Evolutionary conservation across 2,113 vertebrate genomes (phyloP).

Genomic region (Tauraco erythrolophus): DNA sequence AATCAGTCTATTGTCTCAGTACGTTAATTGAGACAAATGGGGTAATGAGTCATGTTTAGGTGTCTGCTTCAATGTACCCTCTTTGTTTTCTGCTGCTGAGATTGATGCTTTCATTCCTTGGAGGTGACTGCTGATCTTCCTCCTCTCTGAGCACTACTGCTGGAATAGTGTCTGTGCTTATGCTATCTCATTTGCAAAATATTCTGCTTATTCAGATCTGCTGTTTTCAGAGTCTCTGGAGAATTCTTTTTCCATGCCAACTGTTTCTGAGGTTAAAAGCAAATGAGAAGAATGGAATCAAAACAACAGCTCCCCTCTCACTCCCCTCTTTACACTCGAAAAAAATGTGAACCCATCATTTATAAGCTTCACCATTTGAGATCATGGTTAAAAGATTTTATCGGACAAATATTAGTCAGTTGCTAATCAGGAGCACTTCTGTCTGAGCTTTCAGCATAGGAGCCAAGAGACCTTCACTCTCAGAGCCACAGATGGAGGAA

Average conservation of each 20-base stretch:
- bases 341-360: not conserved
- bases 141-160: not conserved
- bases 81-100: slow-evolving; percentile 3
- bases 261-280: slow-evolving; percentile 26
- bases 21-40: slow-evolving; percentile 50
- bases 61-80: slow-evolving; percentile 5
- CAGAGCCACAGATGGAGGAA: not conserved
- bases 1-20: slow-evolving; percentile 39
- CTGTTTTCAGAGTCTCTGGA: slow-evolving; percentile 25
- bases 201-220: slow-evolving; percentile 32
- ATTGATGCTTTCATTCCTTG: not conserved
- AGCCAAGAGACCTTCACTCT: not conserved
- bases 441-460: not conserved
- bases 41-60: slow-evolving; percentile 45
- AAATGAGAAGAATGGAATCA: not conserved
- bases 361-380: not conserved
- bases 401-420: not conserved
- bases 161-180: not conserved
- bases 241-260: not conserved
- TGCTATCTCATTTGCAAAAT: slow-evolving; percentile 17
- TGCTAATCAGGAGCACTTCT: not conserved
- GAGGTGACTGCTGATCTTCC: not conserved
- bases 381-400: not conserved
- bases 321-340: not conserved
- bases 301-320: not conserved